A percentile compares a stretch with the other conserved stretches of the same genome.
Conservation (phyloP, 2,888 invertebrate genomes). For the Clostera curtula region DNA sequence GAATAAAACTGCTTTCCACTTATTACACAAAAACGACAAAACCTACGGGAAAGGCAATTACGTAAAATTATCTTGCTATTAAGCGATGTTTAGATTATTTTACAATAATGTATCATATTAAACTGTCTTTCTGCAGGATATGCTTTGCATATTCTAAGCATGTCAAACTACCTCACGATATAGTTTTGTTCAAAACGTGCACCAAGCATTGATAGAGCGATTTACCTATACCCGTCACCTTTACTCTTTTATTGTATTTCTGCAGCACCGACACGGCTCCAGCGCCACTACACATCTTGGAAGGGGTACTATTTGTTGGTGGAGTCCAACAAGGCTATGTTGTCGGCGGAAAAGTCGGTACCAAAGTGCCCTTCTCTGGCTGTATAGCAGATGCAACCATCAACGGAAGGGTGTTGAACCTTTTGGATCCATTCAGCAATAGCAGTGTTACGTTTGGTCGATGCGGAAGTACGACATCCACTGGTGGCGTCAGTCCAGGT, state of each 20-base stretch:
- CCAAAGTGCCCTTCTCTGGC: conserved; percentile 83
- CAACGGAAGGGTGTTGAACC: conserved; percentile 78
- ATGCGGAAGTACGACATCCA: conserved; percentile 45
- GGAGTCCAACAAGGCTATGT: conserved; percentile 80
- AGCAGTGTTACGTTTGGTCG: conserved; percentile 45
- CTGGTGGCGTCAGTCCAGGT: conserved; percentile 54
- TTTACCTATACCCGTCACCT: too few relatives aligned
- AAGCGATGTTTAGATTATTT: too few relatives aligned
- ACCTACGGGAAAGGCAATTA: too few relatives aligned
- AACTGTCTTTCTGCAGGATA: too few relatives aligned
- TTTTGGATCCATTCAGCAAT: conserved; percentile 48
- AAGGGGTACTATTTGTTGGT: conserved; percentile 89
- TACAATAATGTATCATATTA: too few relatives aligned
- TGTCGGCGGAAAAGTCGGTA: conserved; percentile 72
- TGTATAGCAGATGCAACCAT: conserved; percentile 95
- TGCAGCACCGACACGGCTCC: conserved; percentile 72
- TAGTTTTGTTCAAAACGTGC: too few relatives aligned
- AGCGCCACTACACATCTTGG: conserved; percentile 76
- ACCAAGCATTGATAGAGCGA: too few relatives aligned
- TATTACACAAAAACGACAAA: too few relatives aligned
- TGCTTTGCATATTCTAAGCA: too few relatives aligned
- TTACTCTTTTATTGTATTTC: conserved; percentile 1
- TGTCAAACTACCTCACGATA: too few relatives aligned
- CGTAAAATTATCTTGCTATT: too few relatives aligned
- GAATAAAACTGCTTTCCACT: too few relatives aligned